phyloP scores from a whole-genome alignment of 1,140 invertebrate genomes.

The Aphaenogaster rudis region DNA sequence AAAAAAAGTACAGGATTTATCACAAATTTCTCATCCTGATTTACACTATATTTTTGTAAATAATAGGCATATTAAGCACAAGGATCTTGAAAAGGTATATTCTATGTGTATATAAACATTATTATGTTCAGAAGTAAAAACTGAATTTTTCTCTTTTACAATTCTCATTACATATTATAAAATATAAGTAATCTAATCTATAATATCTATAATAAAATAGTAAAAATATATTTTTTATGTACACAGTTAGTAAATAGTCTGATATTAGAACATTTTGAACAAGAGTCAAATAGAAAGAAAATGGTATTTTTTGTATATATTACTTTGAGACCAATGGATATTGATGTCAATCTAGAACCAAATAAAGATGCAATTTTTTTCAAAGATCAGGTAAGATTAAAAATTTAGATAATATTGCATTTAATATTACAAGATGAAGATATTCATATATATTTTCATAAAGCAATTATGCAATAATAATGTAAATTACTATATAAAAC shows the following conservation, averaged over 20 bases:
- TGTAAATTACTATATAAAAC: neutral
- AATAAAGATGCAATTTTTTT: slow-evolving; percentile 89
- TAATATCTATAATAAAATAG: slow-evolving; percentile 19
- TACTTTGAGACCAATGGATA: slow-evolving; percentile 83
- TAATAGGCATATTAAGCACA: slow-evolving; percentile 88
- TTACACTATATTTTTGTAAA: slow-evolving; percentile 87
- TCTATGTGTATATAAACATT: slow-evolving; percentile 12
- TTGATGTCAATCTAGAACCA: slow-evolving; percentile 90
- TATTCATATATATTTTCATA: neutral
- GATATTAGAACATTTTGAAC: slow-evolving; percentile 77
- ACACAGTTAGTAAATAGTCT: slow-evolving; percentile 84
- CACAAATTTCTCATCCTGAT: slow-evolving; percentile 80
- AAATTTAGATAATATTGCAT: neutral
- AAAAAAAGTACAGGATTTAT: slow-evolving; percentile 80
- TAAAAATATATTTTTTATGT: slow-evolving; percentile 64
- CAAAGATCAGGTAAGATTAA: slow-evolving; percentile 84
- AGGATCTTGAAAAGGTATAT: slow-evolving; percentile 88
- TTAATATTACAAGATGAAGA: neutral
- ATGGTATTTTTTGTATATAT: slow-evolving; percentile 86
- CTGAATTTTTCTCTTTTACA: slow-evolving; percentile 10
- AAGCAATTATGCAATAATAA: neutral
- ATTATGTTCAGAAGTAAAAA: slow-evolving; percentile 29
- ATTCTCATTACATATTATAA: neutral
- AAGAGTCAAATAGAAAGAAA: slow-evolving; percentile 82
- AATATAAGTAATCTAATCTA: slow-evolving; percentile 28